Evolutionary conservation across 2,113 vertebrate species (phyloP).

Genomic region (Pholis gunnellus): DNA sequence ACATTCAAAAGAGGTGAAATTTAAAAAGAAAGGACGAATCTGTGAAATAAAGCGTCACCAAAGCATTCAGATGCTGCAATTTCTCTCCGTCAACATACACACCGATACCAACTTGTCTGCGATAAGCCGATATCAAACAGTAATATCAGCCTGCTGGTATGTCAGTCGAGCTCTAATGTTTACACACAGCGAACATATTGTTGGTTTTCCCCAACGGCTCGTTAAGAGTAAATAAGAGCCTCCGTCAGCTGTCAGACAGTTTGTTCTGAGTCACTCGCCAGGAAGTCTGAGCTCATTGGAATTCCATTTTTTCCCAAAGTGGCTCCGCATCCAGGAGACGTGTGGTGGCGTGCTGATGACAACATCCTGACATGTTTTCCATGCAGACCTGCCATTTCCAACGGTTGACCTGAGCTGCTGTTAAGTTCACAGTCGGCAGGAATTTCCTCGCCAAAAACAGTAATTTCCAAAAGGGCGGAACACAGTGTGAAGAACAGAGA

Average conservation of each 20-base stretch:
- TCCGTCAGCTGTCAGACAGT: slow-evolving; percentile 39
- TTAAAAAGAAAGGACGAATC: background rate
- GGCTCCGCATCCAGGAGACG: slow-evolving; percentile 25
- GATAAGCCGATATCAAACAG: background rate
- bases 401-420: slow-evolving; percentile 16
- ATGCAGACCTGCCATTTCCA: slow-evolving; percentile 43
- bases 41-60: background rate
- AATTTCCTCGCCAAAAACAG: slow-evolving; percentile 47
- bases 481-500: background rate
- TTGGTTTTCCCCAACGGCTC: slow-evolving; percentile 27
- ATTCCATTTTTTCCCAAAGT: slow-evolving; percentile 37
- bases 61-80: background rate
- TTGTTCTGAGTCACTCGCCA: slow-evolving; percentile 45
- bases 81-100: background rate
- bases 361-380: slow-evolving; percentile 38
- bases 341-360: slow-evolving; percentile 55
- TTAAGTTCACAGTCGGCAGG: slow-evolving; percentile 16
- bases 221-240: slow-evolving; percentile 42
- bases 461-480: slow-evolving; percentile 35
- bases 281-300: slow-evolving; percentile 63
- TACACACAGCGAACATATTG: slow-evolving; percentile 36
- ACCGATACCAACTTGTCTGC: background rate
- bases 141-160: background rate
- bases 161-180: slow-evolving; percentile 16
- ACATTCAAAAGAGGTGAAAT: background rate